Evolutionary conservation across 2,113 vertebrate genomes (phyloP), one percentile per base, ranked within the genome.

Genomic region (Polyodon spathula): DNA sequence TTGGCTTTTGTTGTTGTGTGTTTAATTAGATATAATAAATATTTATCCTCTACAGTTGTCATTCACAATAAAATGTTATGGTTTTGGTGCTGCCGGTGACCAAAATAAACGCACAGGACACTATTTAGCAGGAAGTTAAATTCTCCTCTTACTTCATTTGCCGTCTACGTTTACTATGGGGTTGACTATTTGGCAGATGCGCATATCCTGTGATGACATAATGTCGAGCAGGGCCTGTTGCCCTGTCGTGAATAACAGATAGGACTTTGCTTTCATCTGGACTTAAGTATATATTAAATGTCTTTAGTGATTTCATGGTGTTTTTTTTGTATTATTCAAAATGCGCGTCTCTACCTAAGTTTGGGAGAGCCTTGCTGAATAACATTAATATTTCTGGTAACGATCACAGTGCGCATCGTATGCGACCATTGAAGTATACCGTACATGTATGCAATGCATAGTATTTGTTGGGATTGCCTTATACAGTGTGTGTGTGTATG

Each of bases 41-140:
- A 27, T 27, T 27, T 27, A 27, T 2, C 27, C 27, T 27, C 1
- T 27, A 27, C 27, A 27, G 3, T 27, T 27, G 27, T 27, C 3
- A 27, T 27, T 27, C 27, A 27, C 27, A 27, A 27, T 27, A 27
- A 27, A 27, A 27, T 27, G 27, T 27, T 27, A 27, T 1, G 27
- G 3, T 27, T 27, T 27, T 27, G 27, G 27, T 58, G 8, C 55
- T 59, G 57, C 73, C 66, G 64, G 68, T 54, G 50, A 17, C 56
- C 41, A 39, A 16, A 39, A 40, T 1, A 48, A 4, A 16, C 5
- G 37, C 8, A 12, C 9, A n/a, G 61, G 41, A 8, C 46, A 15
- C 37, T 68, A 60, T 63, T 44, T 72, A 3, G 65, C 66, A 76
- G 72, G 68, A 72, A 71, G 63, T 61, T 46, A 48, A 61, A 46